phyloP scores from a whole-genome alignment of 2,888 invertebrate species.

The Holacanthella duospinosa region DNA sequence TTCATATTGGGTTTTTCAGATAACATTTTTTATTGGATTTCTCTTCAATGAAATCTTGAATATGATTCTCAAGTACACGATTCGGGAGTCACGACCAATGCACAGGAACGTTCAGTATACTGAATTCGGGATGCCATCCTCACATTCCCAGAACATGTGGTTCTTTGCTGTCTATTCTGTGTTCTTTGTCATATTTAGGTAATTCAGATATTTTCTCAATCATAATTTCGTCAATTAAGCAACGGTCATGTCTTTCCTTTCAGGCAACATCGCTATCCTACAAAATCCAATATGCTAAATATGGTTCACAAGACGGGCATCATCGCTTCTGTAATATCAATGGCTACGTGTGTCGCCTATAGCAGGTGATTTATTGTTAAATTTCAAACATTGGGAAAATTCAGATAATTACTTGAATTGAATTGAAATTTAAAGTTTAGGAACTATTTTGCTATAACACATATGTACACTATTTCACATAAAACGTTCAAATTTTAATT shows the following conservation, averaged over 20 bases:
- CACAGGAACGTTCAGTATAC: constrained; percentile 55
- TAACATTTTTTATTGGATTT: constrained; percentile 70
- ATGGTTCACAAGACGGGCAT: constrained; percentile 34
- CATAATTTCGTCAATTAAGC: neutral
- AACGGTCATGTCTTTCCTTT: too few relatives aligned
- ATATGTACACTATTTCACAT: neutral
- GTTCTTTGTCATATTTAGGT: constrained; percentile 79
- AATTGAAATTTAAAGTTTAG: too few relatives aligned
- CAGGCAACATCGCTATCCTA: constrained; percentile 35
- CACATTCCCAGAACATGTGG: constrained; percentile 84
- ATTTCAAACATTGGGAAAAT: too few relatives aligned
- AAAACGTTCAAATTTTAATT: neutral
- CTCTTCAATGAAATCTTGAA: constrained; percentile 67
- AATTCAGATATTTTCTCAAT: constrained; percentile 37
- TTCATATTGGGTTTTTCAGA: constrained; percentile 54
- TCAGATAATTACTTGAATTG: too few relatives aligned
- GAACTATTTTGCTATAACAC: too few relatives aligned
- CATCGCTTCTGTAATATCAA: constrained; percentile 27
- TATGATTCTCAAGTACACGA: constrained; percentile 65
- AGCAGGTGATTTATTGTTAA: constrained; percentile 24
- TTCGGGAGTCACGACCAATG: constrained; percentile 69
- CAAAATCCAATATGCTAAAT: constrained; percentile 27
- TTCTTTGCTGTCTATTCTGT: constrained; percentile 76
- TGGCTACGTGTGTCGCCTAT: constrained; percentile 35
- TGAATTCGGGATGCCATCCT: constrained; percentile 84